phyloP scores from a whole-genome alignment of 2,113 vertebrate species.

The Etheostoma cragini region DNA sequence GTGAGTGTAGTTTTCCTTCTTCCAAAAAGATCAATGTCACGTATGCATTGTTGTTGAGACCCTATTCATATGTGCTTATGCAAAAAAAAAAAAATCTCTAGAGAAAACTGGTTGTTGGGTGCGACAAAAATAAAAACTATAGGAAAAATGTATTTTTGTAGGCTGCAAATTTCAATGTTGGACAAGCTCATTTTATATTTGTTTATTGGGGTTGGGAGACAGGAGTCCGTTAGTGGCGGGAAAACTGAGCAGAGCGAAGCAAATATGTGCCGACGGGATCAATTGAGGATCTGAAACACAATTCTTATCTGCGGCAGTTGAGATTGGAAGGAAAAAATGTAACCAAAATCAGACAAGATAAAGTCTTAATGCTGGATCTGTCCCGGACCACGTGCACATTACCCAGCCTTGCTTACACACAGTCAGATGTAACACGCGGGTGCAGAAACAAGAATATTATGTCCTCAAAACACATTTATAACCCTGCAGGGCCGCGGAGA shows the following conservation, averaged over 20 bases:
- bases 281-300: slow-evolving; percentile 24
- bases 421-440: slow-evolving; percentile 2
- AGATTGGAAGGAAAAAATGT: neutral
- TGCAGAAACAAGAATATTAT: slow-evolving; percentile 24
- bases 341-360: neutral
- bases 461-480: slow-evolving; percentile 12
- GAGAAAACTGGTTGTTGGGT: neutral
- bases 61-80: neutral
- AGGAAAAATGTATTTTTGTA: neutral
- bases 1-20: slow-evolving; percentile 8
- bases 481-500: slow-evolving; percentile 9
- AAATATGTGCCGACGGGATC: neutral
- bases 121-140: neutral
- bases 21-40: neutral
- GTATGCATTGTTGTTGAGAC: neutral
- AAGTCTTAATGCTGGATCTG: neutral
- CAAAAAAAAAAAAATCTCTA: neutral
- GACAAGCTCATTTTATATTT: neutral
- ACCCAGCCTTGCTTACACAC: slow-evolving; percentile 2
- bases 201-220: slow-evolving; percentile 8
- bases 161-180: neutral
- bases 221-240: neutral
- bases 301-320: slow-evolving; percentile 11
- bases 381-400: neutral
- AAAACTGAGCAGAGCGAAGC: neutral